Conservation (phyloP, 2,113 vertebrate species). For the Epinephelus cyanopodus region DNA sequence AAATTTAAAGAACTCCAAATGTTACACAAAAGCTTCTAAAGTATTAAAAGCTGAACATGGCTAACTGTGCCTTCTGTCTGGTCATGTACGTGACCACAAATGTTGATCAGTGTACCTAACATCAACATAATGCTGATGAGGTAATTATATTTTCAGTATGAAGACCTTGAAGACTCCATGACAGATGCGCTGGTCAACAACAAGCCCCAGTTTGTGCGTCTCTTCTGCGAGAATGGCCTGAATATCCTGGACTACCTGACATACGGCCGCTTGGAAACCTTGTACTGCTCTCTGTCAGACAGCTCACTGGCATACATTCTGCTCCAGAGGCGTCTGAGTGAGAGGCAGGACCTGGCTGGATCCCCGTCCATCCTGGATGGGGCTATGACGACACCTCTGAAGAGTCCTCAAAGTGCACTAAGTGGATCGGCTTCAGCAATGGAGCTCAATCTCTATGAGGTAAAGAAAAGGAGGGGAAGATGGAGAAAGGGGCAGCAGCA, state of each 20-base stretch:
- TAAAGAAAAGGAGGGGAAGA: slow-evolving; percentile 50
- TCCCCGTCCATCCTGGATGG: not conserved
- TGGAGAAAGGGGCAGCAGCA: not conserved
- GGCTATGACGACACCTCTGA: not conserved
- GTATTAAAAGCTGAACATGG: not conserved
- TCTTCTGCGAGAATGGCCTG: slow-evolving; percentile 89
- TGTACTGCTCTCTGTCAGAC: slow-evolving; percentile 83
- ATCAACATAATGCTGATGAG: not conserved
- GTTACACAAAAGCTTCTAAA: not conserved
- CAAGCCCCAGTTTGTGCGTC: slow-evolving; percentile 89
- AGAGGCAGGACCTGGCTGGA: slow-evolving; percentile 37
- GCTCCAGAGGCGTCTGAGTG: slow-evolving; percentile 78
- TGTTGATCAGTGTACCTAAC: not conserved
- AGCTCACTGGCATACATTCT: slow-evolving; percentile 80
- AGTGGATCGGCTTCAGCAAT: not conserved
- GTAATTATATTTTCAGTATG: slow-evolving; percentile 67
- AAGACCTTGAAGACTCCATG: slow-evolving; percentile 88
- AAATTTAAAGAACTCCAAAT: not conserved
- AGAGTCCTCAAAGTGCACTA: not conserved
- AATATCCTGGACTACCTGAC: slow-evolving; percentile 88
- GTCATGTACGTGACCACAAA: not conserved
- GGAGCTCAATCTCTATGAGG: slow-evolving; percentile 79
- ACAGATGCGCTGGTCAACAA: slow-evolving; percentile 89
- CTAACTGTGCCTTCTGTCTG: not conserved
- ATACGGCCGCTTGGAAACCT: slow-evolving; percentile 80